Evolutionary conservation across 2,797 vertebrate species (phyloP).

Genomic region (Brachymystax lenok): DNA sequence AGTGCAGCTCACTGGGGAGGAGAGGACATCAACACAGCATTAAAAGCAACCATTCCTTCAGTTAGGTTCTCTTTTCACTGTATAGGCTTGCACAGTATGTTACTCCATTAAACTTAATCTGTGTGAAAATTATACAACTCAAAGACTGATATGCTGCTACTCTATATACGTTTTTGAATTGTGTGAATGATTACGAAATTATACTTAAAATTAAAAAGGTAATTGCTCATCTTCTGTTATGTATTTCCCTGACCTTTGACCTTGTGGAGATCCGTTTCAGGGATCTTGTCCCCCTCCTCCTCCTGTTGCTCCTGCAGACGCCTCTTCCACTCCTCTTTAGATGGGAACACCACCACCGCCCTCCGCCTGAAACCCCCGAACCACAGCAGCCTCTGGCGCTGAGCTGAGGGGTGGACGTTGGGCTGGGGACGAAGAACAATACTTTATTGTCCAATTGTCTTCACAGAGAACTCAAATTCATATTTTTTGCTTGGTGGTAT

Average conservation of each 20-base stretch:
- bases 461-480: neutral
- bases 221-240: neutral
- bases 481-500: neutral
- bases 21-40: neutral
- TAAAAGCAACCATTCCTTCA: neutral
- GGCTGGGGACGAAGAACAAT: slow-evolving; percentile 66
- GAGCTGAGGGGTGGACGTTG: slow-evolving; percentile 89
- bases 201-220: neutral
- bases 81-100: no score
- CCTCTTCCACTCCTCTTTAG: neutral
- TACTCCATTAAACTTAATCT: no score
- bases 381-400: slow-evolving; percentile 82
- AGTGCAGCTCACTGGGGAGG: slow-evolving; percentile 82
- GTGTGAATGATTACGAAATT: no score
- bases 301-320: slow-evolving; percentile 3
- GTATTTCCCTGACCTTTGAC: neutral
- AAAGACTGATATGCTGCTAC: no score
- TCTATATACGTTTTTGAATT: neutral
- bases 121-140: no score
- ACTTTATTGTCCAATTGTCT: neutral
- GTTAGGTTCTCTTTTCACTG: no score
- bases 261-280: neutral
- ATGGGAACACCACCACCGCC: slow-evolving; percentile 43
- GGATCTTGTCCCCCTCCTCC: neutral
- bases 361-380: slow-evolving; percentile 81